Evolutionary conservation across 2,113 vertebrate genomes (phyloP), one percentile per base, ranked within the genome.

Genomic region (Odontophorus gujanensis): DNA sequence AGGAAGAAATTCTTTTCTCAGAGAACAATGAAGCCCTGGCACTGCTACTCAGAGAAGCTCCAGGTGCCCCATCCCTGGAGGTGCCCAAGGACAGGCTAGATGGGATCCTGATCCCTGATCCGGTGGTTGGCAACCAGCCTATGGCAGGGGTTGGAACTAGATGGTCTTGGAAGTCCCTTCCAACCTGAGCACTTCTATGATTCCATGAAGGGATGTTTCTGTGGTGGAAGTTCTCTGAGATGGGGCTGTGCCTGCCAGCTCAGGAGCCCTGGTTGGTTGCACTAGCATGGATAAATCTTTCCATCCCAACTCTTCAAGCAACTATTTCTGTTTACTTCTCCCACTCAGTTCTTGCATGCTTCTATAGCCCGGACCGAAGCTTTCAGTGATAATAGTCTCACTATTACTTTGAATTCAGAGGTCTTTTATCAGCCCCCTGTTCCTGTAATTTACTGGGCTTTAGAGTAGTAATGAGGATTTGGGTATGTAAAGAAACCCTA

Each of bases 401-500:
- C 81, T 63, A 47, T 34, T 79, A 63, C 66, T 91, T 79, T 94
- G 92, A 61, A 75, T 78, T 21, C 43, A 45, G 80, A 85, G 62
- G 65, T 81, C 63, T 85, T 93, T 63, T 85, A 75, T 91, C 89
- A 82, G 84, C 75, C 53, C 75, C 12, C 68, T 66, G 24, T 82
- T 89, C 80, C 66, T 75, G 75, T 92, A 59, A 92, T 91, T 89
- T 90, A 66, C 55, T 4, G 2, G 66, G 86, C 87, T 87, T 92
- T 89, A 59, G 65, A 62, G 78, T 74, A 81, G 89, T 96, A 93
- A 96, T 80, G 78, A 91, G 92, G 84, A 93, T 95, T 93, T 96
- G 87, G 47, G 63, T 69, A 71, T 91, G 94, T 94, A 93, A 94
- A 95, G 91, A 93, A 94, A 85, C 71, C 63, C 63, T 74, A 38